phyloP scores from a whole-genome alignment of 2,113 vertebrate genomes.

The Uria lomvia region DNA sequence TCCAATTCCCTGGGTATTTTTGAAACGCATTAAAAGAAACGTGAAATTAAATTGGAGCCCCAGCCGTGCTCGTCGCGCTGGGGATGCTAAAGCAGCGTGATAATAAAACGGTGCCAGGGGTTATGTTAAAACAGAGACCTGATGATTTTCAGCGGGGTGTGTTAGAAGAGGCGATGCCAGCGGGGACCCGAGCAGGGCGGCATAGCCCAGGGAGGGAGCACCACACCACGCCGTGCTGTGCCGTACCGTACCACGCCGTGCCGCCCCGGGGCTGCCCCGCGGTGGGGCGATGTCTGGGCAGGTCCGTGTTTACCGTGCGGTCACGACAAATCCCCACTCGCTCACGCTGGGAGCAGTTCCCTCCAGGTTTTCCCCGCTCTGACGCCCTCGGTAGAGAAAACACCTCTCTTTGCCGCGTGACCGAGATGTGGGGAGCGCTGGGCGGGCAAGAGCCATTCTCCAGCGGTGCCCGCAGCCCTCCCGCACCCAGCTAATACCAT shows the following conservation, averaged over 20 bases:
- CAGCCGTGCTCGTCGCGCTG: accelerated
- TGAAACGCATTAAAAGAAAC: neutral
- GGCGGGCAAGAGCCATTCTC: neutral
- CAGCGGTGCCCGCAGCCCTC: neutral
- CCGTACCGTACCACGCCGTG: neutral
- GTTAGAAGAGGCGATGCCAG: neutral
- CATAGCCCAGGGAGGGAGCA: neutral
- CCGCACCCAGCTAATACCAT: accelerated
- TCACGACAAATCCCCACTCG: neutral
- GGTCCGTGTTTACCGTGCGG: accelerated
- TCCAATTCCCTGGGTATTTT: neutral
- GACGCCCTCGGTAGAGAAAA: neutral
- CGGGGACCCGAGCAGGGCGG: accelerated
- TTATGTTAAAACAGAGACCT: neutral
- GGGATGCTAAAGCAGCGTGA: neutral
- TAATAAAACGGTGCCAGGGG: neutral
- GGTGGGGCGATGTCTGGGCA: neutral
- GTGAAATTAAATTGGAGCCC: neutral
- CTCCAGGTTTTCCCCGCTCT: neutral
- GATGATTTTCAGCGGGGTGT: neutral
- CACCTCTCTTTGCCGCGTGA: neutral
- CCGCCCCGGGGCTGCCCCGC: accelerated
- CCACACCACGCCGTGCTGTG: accelerated
- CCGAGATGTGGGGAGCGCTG: neutral
- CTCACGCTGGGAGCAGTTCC: neutral